Evolutionary conservation across 2,797 vertebrate species (phyloP).

Genomic region (Amazonetta brasiliensis): DNA sequence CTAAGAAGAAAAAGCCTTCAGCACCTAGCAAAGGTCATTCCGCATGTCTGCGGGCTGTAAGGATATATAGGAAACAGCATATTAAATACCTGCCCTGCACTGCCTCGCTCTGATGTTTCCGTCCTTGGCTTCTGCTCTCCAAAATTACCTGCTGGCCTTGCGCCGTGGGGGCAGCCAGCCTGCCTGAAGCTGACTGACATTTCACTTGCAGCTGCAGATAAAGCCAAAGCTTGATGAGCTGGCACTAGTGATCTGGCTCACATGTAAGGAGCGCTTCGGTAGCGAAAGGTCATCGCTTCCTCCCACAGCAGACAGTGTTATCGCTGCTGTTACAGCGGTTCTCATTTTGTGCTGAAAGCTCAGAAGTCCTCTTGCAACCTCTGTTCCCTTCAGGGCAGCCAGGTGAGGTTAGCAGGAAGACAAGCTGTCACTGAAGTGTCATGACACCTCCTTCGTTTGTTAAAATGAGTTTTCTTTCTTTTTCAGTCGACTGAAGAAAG

Average conservation of each 20-base stretch:
- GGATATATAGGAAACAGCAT: neutral
- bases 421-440: neutral
- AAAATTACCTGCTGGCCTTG: neutral
- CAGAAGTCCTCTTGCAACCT: neutral
- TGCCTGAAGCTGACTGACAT: neutral
- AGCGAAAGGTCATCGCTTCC: neutral
- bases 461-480: constrained; percentile 58
- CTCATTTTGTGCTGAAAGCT: neutral
- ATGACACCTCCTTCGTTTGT: neutral
- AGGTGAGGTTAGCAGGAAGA: neutral
- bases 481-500: constrained; percentile 98
- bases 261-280: neutral
- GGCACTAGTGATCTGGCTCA: neutral
- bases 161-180: neutral
- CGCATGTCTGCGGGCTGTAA: fast-evolving
- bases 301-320: neutral
- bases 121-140: neutral
- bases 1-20: neutral
- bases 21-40: neutral
- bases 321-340: neutral
- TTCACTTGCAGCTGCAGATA: neutral
- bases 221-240: neutral
- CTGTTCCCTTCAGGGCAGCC: neutral
- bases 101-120: neutral
- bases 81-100: neutral